Evolutionary conservation across 2,888 invertebrate genomes (phyloP), one percentile per base, ranked within the genome.

Genomic region (Netelia melanura): DNA sequence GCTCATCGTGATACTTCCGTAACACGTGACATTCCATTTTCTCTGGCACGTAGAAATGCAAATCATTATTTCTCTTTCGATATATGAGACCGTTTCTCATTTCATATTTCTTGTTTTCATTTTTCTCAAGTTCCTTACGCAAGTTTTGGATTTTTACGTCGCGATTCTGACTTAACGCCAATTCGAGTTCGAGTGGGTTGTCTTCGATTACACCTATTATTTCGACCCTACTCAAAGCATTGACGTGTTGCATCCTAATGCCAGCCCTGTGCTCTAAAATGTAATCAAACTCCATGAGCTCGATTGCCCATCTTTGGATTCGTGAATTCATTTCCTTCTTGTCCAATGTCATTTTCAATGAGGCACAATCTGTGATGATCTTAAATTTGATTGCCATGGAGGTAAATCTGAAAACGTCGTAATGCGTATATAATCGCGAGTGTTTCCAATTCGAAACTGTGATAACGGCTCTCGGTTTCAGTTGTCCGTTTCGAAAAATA

Each of bases 391-490:
- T 87, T n/a, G 6, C 89, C 90, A 2, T 86, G 80, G 48, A 90
- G 70, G 71, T 91, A 90, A 71, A 89, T 72, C 1, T 86, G 81
- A 75, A 91, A 90, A 43, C 88, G 52, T 23, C 87, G 82, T 2
- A 90, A 54, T 2, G 90, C 84, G 58, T 86, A 84, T 14, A 89
- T 77, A 56, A 85, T 83, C 0, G 85, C 87, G 14, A 91, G 56
- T 0, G 88, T 86, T 62, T 93, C 92, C 11, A 92, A 67, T 70
- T 92, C 91, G 75, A 89, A 93, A 82, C 90, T 91, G 79, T 92
- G 90, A 72, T 90, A 91, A 44, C 86, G 89, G 0, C 88, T 79
- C 83, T 92, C 91, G 0, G 61, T 44, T 0, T 87, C 87, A 1
- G 88, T 89, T 1, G 91, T 90, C 48, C 89, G 80, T 77, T 90